Evolutionary conservation across 2,888 invertebrate species (phyloP).

Genomic region (Resseliella maxima): DNA sequence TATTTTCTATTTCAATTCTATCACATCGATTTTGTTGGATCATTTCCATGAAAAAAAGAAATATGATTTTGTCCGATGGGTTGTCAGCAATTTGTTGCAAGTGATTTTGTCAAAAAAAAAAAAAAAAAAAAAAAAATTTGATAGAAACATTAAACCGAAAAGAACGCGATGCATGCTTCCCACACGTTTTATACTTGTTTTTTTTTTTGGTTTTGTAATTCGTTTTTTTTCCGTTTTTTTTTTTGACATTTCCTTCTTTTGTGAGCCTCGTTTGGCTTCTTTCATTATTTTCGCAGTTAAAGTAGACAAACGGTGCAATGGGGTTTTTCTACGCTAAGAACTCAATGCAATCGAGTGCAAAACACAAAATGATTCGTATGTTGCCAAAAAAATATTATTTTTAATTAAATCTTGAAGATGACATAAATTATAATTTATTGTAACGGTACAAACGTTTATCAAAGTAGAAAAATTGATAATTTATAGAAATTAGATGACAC

Average conservation of each 20-base stretch:
- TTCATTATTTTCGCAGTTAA: no score
- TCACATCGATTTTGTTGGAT: no score
- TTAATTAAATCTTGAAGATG: background rate
- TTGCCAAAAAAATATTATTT: background rate
- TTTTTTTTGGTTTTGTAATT: background rate
- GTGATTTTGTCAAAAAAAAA: background rate
- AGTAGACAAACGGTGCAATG: no score
- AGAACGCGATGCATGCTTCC: background rate
- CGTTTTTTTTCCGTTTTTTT: background rate
- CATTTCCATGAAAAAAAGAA: background rate
- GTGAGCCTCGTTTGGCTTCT: no score
- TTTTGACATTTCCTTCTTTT: background rate
- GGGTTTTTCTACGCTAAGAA: no score
- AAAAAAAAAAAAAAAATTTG: background rate
- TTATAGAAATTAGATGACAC: constrained; percentile 27
- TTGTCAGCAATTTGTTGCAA: background rate
- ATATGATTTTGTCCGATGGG: background rate
- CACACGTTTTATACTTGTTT: background rate
- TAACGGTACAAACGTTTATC: background rate
- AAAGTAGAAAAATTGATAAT: background rate
- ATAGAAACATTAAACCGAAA: background rate
- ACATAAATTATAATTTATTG: background rate
- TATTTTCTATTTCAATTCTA: no score
- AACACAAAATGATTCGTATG: background rate
- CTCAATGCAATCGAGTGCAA: no score